Evolutionary conservation across 2,797 vertebrate species (phyloP).

Genomic region (Gymnothorax javanicus): DNA sequence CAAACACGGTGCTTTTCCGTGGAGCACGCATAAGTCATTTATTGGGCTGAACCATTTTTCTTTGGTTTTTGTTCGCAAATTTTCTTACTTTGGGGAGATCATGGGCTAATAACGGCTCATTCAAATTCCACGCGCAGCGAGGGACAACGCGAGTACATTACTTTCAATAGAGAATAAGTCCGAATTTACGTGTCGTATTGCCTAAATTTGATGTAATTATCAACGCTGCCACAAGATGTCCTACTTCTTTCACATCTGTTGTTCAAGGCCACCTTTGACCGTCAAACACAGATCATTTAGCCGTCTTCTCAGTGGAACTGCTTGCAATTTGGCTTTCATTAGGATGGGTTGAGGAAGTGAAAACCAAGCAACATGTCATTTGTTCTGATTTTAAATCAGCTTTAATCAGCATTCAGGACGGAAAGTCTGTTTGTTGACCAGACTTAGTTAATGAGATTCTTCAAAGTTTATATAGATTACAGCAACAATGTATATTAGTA

Average conservation of each 20-base stretch:
- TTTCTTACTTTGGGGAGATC: neutral
- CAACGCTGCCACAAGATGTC: slow-evolving; percentile 22
- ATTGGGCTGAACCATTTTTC: neutral
- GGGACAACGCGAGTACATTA: neutral
- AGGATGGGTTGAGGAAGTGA: too few species aligned
- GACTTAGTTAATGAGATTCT: too few species aligned
- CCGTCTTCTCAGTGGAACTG: too few species aligned
- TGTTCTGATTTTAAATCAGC: too few species aligned
- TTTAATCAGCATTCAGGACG: too few species aligned
- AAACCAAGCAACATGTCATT: too few species aligned
- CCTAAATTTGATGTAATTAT: neutral
- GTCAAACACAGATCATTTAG: too few species aligned
- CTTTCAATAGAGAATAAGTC: neutral
- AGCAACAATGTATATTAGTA: too few species aligned
- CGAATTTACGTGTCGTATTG: neutral
- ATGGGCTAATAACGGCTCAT: neutral
- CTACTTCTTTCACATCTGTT: neutral
- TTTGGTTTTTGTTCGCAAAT: neutral
- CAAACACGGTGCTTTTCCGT: neutral
- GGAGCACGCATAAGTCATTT: neutral
- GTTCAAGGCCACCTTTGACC: too few species aligned
- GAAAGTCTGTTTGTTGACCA: too few species aligned
- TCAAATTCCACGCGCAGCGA: neutral
- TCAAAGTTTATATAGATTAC: too few species aligned
- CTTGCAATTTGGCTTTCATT: too few species aligned